Evolutionary conservation across 2,113 vertebrate species (phyloP), one percentile per base, ranked within the genome.

Genomic region (Alexandromys fortis): DNA sequence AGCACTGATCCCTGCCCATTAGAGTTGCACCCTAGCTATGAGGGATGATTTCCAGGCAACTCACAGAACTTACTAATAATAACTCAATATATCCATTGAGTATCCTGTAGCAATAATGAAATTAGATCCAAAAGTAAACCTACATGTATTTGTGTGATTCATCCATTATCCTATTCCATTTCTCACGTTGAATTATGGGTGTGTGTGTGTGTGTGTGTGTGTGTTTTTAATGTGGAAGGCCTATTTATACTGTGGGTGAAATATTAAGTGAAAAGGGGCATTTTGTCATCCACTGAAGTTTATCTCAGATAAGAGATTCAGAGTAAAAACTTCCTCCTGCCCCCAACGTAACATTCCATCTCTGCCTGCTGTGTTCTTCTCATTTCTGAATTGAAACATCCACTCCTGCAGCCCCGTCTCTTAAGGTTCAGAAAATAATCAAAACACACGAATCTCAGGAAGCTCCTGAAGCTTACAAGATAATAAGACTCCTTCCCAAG

Each of bases 21-120:
- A 76, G 86, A 83, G 38, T 65, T 76, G 35, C 28, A 75, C 35
- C 55, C 88, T 67, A 79, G 33, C 65, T 67, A 5, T 30, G 28
- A 67, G 30, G 65, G 65, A 94, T 93, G 89, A 42, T 91, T 96
- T 95, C 92, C 93, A 94, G 95, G 92, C 90, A 96, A 55, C 86
- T 83, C 45, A 82, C 22, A 89, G 83, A 95, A 95, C 82, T 95
- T 92, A 83, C 92, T 93, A 97, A 89, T 93, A 96, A 94, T 96
- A 94, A 94, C 61, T 97, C 95, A 91, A 7, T 72, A 52, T 81
- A 52, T 81, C 89, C 90, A 89, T 67, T 89, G 86, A 94, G 52
- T 67, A 75, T 81, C 94, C 91, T 95, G 76, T 22, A 73, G 63
- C 73, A 61, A 63, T 81, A 77, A 93, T 96, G 45, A 78, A 85